Evolutionary conservation across 2,113 vertebrate species (phyloP).

Genomic region (Mormyrus iriodes): DNA sequence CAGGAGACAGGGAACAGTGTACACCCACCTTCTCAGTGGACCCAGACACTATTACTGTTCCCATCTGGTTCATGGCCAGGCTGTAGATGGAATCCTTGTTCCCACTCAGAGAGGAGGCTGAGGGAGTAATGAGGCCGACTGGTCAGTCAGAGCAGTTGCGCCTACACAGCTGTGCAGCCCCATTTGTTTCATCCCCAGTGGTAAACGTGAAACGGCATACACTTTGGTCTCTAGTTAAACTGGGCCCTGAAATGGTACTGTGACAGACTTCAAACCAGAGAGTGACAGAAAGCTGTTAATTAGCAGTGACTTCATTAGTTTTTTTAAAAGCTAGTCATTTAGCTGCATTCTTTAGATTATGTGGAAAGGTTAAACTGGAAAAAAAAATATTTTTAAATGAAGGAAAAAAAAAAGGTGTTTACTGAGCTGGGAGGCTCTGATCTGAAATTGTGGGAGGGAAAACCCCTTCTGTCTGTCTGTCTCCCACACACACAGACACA

Average conservation of each 20-base stretch:
- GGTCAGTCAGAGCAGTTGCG: neutral
- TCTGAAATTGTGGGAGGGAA: neutral
- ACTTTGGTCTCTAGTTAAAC: neutral
- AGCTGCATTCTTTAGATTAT: neutral
- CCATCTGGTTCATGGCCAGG: slow-evolving; percentile 98
- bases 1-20: neutral
- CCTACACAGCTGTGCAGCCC: neutral
- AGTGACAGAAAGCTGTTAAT: neutral
- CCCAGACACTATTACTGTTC: slow-evolving; percentile 95
- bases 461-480: neutral
- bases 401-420: neutral
- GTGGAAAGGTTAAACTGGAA: neutral
- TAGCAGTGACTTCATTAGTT: neutral
- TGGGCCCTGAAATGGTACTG: neutral
- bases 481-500: neutral
- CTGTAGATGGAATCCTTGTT: slow-evolving; percentile 99
- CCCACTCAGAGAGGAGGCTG: slow-evolving; percentile 94
- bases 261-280: neutral
- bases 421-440: neutral
- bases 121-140: slow-evolving; percentile 26
- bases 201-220: neutral
- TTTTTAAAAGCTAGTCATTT: neutral
- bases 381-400: neutral
- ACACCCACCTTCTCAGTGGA: slow-evolving; percentile 90
- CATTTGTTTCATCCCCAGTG: neutral